Evolutionary conservation across 1,140 invertebrate species (phyloP), one percentile per base, ranked within the genome.

Genomic region (Streblospio benedicti): DNA sequence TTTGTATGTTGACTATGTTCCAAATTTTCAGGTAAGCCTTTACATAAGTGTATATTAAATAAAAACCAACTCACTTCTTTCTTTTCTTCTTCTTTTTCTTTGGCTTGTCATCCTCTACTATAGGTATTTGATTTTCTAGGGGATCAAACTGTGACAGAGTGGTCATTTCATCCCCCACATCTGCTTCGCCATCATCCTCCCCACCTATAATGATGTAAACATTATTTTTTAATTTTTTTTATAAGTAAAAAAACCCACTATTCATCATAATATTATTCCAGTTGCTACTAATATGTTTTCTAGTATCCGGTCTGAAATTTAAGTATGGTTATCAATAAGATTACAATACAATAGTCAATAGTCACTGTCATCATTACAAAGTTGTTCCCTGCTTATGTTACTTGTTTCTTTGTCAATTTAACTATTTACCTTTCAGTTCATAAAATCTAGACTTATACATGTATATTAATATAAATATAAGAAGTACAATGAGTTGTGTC

Each of bases 61-160:
- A 38, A 6, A 33, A 14, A 28, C 32, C 4, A 16, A 60, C 62
- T 63, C 49, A 65, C 67, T 68, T 69, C 55, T 65, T 64, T 51
- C 66, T 71, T 55, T 66, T 67, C 53, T 65, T 70, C 62, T 69
- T 70, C 51, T 69, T 70, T 56, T 65, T 67, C 57, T 66, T 67
- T 32, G 64, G 57, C 50, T 70, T 63, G 33, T 65, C 64, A 3
- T 67, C 62, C 28, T 43, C 14, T 2, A 65, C 63, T 16, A 32
- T 23, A 2, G 31, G 25, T 57, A 45, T 62, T 18, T 64, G 63
- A 44, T 64, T 57, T 9, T 47, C 44, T 20, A 31, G 25, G 9
- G 57, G 44, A 28, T 57, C 20, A 27, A 28, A 28, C 30, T 45
- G n/a, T 18, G 35, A 59, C n/a, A 55, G 41, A 6, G 28, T 31